Evolutionary conservation across 1,140 invertebrate genomes (phyloP), one percentile per base, ranked within the genome.

Genomic region (Leucophenga varia): DNA sequence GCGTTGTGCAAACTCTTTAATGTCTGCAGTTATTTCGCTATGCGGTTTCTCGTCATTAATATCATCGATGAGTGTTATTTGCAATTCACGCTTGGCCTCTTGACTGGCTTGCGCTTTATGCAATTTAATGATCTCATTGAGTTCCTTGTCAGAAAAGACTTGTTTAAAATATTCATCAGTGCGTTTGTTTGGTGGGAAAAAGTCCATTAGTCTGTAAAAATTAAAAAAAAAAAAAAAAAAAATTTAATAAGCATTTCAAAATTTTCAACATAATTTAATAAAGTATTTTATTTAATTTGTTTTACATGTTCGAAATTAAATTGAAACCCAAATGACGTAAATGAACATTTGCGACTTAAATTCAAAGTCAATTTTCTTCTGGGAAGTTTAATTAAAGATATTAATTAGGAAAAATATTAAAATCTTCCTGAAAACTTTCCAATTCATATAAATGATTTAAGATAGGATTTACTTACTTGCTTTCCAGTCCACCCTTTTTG

Each of bases 121-220:
- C 56, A 95, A 84, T 65, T 90, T 90, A 48, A 95, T 86, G 55
- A 97, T 87, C 74, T 93, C 90, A 42, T 84, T 84, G 40, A 97
- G 81, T 30, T 89, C 91, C 60, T 88, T 89, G 46, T 90, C 86
- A 64, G 87, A 84, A 78, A 95, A 95, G 61, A 88, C 85, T 57
- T 84, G 81, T 59, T 86, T 85, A 76, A 95, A 91, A 75, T 89
- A 86, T 65, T 93, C 90, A 75, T 92, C 89, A 68, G 88, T 92
- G 71, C 93, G 85, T 78, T 93, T 94, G 77, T 94, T 95, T 60
- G 89, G 80, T 53, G 93, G 93, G 74, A 96, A 89, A 79, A 96
- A 93, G 75, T 95, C 92, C 82, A 92, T 86, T 58, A 95, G 77
- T 74, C 91, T 93, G 61, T 48, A 76, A 44, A 48, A 49, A 42